Evolutionary conservation across 2,113 vertebrate genomes (phyloP), one percentile per base, ranked within the genome.

Genomic region (Fukomys damarensis): DNA sequence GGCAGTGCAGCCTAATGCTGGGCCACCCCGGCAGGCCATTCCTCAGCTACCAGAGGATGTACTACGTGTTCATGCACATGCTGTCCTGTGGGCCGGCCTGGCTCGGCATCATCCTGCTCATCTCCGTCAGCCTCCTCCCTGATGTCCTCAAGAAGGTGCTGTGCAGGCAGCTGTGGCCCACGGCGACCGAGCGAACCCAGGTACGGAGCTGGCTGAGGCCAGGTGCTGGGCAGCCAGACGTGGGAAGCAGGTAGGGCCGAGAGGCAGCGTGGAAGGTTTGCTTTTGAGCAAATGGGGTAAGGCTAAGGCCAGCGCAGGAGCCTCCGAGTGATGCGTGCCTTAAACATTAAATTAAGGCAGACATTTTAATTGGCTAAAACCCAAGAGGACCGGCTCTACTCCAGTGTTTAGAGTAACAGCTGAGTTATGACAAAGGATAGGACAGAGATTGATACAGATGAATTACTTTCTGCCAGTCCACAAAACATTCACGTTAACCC

Each of bases 31-130:
- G 17, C 96, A 99, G 99, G 99, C 99, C 99, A 7, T 99, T 99
- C 99, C 99, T 99, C 98, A 99, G 99, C 98, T 99, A 99, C 97
- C 99, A 99, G 98, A 99, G 99, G 98, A 99, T 99, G 99, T 99
- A 99, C 98, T 99, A 99, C 0, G 99, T 99, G 91, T 99, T 99
- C 98, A 99, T 99, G 97, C 99, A 99, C 98, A 99, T 99, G 99
- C 96, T 99, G 95, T 99, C 99, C 89, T 99, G 99, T 10, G 99
- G 99, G 70, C 99, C 99, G 0, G 99, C 99, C 0, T 99, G 99
- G 99, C 98, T 99, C 97, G 99, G 99, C 95, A 99, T 99, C 89
- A 98, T 99, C 96, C 98, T 99, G 87, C 99, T 99, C 72, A 98
- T 99, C 97, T 99, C 98, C 11, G 98, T 99, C 96, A 99, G 99